Evolutionary conservation across 2,888 invertebrate species (phyloP).

Genomic region (Myopa testacea): DNA sequence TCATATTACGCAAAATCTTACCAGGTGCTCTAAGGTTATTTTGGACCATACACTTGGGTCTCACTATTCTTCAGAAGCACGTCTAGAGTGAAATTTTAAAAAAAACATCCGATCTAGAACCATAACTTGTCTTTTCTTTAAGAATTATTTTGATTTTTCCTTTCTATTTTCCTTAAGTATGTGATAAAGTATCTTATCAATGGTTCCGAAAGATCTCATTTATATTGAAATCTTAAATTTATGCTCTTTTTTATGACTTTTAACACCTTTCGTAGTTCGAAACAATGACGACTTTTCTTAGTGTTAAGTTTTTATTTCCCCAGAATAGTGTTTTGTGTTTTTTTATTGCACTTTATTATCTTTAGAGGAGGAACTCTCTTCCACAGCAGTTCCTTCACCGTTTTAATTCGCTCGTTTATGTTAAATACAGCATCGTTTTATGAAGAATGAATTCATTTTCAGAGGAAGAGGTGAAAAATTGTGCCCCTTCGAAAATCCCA

Average conservation of each 20-base stretch:
- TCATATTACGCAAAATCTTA: too few species aligned
- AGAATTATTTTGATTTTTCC: too few species aligned
- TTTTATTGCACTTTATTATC: neutral
- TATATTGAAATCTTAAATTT: conserved; percentile 2
- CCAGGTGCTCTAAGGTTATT: too few species aligned
- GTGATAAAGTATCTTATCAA: too few species aligned
- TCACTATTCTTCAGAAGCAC: too few species aligned
- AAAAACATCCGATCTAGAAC: too few species aligned
- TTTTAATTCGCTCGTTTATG: neutral
- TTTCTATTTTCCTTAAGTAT: too few species aligned
- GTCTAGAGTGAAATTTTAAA: too few species aligned
- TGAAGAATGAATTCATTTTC: too few species aligned
- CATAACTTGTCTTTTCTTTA: too few species aligned
- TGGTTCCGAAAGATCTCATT: neutral
- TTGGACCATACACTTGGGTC: too few species aligned
- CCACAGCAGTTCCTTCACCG: neutral
- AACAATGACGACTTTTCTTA: neutral
- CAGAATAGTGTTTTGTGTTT: neutral
- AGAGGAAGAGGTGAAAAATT: neutral
- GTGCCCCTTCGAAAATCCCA: neutral
- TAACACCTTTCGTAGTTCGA: conserved; percentile 7
- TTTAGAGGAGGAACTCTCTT: neutral
- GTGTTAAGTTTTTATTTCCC: neutral
- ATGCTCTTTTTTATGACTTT: neutral
- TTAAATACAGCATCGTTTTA: neutral